These are phyloP conservation scores for Rattus rattus DNA, from an alignment of 2,113 vertebrate species.

Conservation along the genomic window DNA sequence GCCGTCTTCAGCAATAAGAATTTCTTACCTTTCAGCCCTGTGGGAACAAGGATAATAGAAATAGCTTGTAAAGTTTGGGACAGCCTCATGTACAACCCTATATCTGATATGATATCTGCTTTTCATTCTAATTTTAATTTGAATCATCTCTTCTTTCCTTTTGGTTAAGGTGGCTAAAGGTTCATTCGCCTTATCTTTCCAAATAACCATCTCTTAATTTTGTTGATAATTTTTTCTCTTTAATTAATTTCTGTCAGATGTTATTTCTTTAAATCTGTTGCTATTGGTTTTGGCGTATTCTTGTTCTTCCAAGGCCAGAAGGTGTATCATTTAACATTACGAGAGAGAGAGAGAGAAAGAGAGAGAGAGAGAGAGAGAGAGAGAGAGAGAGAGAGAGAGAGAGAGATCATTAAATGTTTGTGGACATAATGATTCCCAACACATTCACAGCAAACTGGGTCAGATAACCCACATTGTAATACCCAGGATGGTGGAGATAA, in stretches of 20 bases:
- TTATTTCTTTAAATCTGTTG: background rate
- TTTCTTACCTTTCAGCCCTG: background rate
- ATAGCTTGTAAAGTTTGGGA: background rate
- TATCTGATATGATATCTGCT: background rate
- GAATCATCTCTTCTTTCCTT: background rate
- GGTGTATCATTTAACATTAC: background rate
- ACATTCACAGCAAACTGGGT: background rate
- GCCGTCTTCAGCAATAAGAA: background rate
- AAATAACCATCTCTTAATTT: background rate
- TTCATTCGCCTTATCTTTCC: background rate
- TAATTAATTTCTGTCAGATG: background rate
- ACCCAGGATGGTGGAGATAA: background rate
- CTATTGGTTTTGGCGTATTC: background rate
- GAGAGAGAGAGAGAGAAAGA: background rate
- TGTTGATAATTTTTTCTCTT: background rate
- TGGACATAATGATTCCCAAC: background rate
- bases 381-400: background rate
- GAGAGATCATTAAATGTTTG: background rate
- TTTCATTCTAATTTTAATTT: background rate
- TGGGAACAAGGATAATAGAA: background rate
- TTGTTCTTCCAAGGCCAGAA: background rate
- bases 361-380: background rate
- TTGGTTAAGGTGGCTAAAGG: background rate
- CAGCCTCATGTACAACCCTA: background rate
- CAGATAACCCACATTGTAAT: background rate